A percentile compares a stretch with the other conserved stretches of the same genome.
Evolutionary conservation across 2,888 invertebrate species (phyloP).

Genomic region (Lithosia quadra): DNA sequence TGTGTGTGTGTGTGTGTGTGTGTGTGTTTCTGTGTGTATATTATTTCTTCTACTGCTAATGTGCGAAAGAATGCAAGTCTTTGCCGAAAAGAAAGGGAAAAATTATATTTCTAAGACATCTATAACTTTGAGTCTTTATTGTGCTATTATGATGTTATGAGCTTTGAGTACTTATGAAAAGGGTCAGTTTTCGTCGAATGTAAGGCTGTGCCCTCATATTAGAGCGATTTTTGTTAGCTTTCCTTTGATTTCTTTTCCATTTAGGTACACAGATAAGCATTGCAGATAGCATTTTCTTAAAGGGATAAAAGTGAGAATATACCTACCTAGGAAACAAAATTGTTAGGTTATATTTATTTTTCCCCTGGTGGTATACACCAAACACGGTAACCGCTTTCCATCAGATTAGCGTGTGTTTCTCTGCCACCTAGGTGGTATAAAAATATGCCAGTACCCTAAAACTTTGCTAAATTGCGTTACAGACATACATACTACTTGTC

Average conservation of each 20-base stretch:
- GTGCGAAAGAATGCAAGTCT: too few species aligned
- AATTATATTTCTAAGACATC: background rate
- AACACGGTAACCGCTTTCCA: too few species aligned
- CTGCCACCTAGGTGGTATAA: too few species aligned
- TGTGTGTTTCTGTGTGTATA: too few species aligned
- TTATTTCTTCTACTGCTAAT: too few species aligned
- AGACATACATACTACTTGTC: background rate
- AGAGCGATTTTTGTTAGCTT: background rate
- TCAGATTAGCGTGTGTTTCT: too few species aligned
- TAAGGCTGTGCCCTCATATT: background rate
- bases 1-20: too few species aligned
- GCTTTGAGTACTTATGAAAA: background rate
- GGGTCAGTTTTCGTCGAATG: background rate
- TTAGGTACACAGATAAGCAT: background rate
- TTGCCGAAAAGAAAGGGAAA: background rate
- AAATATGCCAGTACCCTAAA: background rate
- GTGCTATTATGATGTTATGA: background rate
- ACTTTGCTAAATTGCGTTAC: too few species aligned
- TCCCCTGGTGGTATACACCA: too few species aligned
- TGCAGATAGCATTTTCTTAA: background rate
- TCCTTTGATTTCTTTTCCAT: background rate
- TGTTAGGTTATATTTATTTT: too few species aligned
- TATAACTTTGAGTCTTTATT: background rate
- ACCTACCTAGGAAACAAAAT: background rate
- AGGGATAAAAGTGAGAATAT: background rate